Base-by-base conservation (phyloP, 2,888 invertebrate species). In the Hirtodrosophila cameraria region DNA sequence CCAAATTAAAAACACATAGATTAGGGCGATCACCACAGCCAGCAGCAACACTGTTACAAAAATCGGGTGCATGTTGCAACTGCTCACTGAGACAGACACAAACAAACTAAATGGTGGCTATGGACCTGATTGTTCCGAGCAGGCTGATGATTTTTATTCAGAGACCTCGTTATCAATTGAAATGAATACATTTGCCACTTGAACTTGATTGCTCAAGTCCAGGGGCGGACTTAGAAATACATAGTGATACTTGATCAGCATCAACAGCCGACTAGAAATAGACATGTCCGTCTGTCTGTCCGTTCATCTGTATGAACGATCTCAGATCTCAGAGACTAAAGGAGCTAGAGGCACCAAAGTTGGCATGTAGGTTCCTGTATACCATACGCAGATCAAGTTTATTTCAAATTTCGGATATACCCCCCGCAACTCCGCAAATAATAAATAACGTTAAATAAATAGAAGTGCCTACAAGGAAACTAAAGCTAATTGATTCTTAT, bases 1-100 rank as follows among this genome's bases (percentile, higher is more conserved):
- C 72, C 87, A 89, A 3, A 74, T 81, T 1, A 90, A 54, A 57
- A 86, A 89, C 0, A 67, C 23, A 54, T 78, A 90, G 65, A 74
- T 68, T 67, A 81, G 39, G 18, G 48, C 71, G 11, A 54, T 18
- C 0, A 72, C 2, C 1, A 38, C 31, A 4, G 46, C 65, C 25
- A 79, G 13, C 6, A 69, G 3, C 3, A 62, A 16, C 6, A 77
- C 13, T 6, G 57, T 27, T 0, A 31, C 30, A 11, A 35, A 33
- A 7, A 67, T 6, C n/a, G 61, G 58, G 50, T 57, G 58, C 76
- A 77, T 77, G 31, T 38, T 6, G 12, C 39, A 25, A 39, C 72
- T 16, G 13, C 15, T 30, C 49, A n/a, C 1, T 8, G 6, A 13
- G 16, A 25, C 67, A 27, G 42, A 39, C 35, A 12, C 13, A 43